Evolutionary conservation across 2,888 invertebrate genomes (phyloP), one percentile per base, ranked within the genome.

Genomic region (Endomychus coccineus): DNA sequence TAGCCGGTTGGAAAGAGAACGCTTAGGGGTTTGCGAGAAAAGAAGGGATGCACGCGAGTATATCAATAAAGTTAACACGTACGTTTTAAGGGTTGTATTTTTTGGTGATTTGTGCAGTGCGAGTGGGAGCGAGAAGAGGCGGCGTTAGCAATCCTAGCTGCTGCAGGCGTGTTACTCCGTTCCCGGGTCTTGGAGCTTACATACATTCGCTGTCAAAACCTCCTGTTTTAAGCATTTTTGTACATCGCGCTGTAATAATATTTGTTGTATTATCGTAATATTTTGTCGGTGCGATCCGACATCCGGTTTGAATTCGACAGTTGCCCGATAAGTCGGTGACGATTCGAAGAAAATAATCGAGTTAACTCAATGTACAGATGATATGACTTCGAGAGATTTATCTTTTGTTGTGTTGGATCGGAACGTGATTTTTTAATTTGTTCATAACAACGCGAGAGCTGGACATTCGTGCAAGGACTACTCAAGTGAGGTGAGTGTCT

Each of bases 1-100:
- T 52, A 47, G 45, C 42, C 49, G 56, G 53, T 51, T 50, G 53
- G 53, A 59, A 52, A 55, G 58, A 56, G 56, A 55, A 42, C 52
- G 46, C 43, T 35, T 47, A 44, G 48, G 52, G 55, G 54, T 51
- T 51, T 50, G 51, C 52, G 52, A 48, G 53, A 51, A 45, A 56
- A 54, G 56, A 54, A 60, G 59, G 62, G 61, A 61, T 56, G 60
- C 56, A 59, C 46, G 50, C 41, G 49, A 46, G 42, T 48, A 51
- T 52, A 43, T 45, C 46, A 29, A 41, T 36, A 32, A 27, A 48
- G 48, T 48, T 46, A 36, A 43, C 58, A 53, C 52, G 24, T 55
- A 57, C 60, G 56, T 51, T 36, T 32, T 30, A 37, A 32, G 39
- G 33, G 41, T 14, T n/a, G 15, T 28, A 11, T 27, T 15, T 27